Evolutionary conservation across 1,140 invertebrate species (phyloP), one percentile per base, ranked within the genome.

Genomic region (Cydia strobilella): DNA sequence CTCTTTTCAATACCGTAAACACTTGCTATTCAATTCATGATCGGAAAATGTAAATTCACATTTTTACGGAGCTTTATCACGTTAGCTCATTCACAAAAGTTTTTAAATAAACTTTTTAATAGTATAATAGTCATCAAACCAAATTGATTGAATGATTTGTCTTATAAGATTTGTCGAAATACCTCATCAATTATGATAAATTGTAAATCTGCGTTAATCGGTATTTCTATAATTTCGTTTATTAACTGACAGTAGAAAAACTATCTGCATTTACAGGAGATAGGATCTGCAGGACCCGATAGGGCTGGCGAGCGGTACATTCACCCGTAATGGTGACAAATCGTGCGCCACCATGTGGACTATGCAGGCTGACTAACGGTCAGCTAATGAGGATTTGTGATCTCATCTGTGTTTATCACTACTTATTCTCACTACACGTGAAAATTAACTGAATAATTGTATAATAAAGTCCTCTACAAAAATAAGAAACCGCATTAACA

Each of bases 331-430:
- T 59, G 54, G 54, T 59, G 54, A 59, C 54, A 59, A 59, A 59
- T 59, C 20, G 54, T 59, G 54, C 54, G 54, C 20, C 20, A 59
- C 54, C 6, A 20, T 23, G 7, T 59, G 20, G 54, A 51, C 48
- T 59, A 59, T 20, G 20, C 54, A 59, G 54, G 54, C 18, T 12
- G 18, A 59, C 65, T 35, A 35, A 35, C 65, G 31, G 65, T 35
- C 31, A 18, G 27, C 65, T 69, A 69, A 69, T 69, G 65, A 39
- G 65, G 31, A 69, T 69, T 69, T 39, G 65, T 35, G 65, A 69
- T 39, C 31, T 18, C 25, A 66, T 66, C 31, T 35, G 65, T 39
- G n/a, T 69, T 69, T 69, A 69, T 39, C 42, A n/a, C n/a, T n/a
- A n/a, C n/a, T n/a, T 20, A 12, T 23, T 54, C 1, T 12, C n/a